phyloP scores from a whole-genome alignment of 2,888 invertebrate genomes.

The Acanthosoma haemorrhoidale region DNA sequence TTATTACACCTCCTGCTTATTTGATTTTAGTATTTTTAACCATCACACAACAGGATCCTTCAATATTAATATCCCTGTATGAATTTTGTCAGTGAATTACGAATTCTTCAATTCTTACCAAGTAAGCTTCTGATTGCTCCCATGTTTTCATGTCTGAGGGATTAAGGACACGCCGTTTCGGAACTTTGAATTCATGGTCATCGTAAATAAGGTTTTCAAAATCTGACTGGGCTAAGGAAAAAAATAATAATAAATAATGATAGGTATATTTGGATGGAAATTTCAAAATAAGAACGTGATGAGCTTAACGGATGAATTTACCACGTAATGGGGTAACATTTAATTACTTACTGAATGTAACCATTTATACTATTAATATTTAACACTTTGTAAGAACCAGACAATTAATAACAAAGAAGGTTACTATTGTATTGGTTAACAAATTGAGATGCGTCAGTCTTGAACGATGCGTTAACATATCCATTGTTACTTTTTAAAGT shows the following conservation, averaged over 20 bases:
- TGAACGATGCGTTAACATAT: no score
- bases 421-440: background rate
- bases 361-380: conserved; percentile 4
- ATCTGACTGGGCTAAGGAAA: conserved; percentile 6
- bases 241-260: background rate
- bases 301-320: no score
- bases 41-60: no score
- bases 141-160: conserved; percentile 64
- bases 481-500: no score
- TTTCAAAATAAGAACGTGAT: background rate
- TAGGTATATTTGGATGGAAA: background rate
- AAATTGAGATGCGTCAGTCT: no score
- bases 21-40: no score
- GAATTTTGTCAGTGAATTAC: background rate
- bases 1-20: no score
- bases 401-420: background rate
- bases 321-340: no score
- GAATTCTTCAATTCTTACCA: no score
- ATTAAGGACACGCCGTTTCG: conserved; percentile 32
- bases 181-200: conserved; percentile 35
- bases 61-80: no score
- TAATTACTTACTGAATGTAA: conserved; percentile 15
- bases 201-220: conserved; percentile 6
- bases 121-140: conserved; percentile 81
- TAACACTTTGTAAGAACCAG: background rate